Evolutionary conservation across 2,797 vertebrate genomes (phyloP), one percentile per base, ranked within the genome.

Genomic region (Zalophus californianus): DNA sequence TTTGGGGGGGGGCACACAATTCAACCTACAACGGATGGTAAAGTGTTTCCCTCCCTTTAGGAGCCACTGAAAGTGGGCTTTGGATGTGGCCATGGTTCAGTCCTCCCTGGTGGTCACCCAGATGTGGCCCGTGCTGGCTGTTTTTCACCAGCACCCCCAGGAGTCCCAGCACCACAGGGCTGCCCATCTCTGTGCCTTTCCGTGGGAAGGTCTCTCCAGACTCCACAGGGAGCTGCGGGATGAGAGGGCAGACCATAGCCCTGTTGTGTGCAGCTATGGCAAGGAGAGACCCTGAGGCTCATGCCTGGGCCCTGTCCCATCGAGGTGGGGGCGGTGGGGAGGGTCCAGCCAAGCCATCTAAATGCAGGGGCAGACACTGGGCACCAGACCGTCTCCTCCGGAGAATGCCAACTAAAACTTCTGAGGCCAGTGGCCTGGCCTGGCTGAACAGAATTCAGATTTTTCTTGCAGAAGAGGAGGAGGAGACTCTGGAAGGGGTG

Each of bases 261-360:
- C 82, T 0, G 0, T 0, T 0, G 0, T 0, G 4, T 1, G 4
- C 21, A 11, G 73, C 83, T 35, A 0, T 16, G 11, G 62, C 0
- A 0, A 38, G 62, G 29, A 62, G 4, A 8, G 20, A 9, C 10
- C 0, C 35, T 1, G 21, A 64, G 77, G 9, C 38, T 9, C 13
- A 5, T 1, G 48, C 10, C 29, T 0, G 1, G 29, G 27, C 4
- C n/a, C 79, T 2, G 11, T 27, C 64, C 41, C 7, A 15, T 25
- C 7, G 11, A 1, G 62, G 35, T 1, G 15, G 35, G 20, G 15
- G 2, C 58, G 15, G 29, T 9, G 4, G 1, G 3, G 56, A 38
- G 27, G 13, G 11, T 29, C 77, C 87, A 27, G 44, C 3, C 16
- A 73, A 64, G 11, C 44, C 1, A 2, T 21, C 27, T 3, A 5